Evolutionary conservation across 1,140 invertebrate genomes (phyloP), one percentile per base, ranked within the genome.

Genomic region (Anadara kagoshimensis): DNA sequence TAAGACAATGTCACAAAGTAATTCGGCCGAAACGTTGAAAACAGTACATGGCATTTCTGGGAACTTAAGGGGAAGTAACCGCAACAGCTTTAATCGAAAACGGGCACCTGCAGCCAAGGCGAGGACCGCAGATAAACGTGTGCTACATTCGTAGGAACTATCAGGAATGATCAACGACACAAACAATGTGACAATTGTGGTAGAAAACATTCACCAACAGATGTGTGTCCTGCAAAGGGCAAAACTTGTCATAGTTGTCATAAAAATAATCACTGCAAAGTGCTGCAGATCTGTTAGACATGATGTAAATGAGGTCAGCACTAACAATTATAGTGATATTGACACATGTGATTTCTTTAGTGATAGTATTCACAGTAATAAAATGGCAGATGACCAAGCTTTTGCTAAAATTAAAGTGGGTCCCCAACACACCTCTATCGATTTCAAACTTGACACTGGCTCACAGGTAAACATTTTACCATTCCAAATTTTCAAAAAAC

Each of bases 401-500:
- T 69, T 69, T 44, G 59, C 11, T 26, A 56, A 22, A 11, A 51
- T 54, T 12, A 20, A 10, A 43, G 26, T 56, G 64, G 53, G 49
- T 29, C 44, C 20, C n/a, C 12, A 36, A 16, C 24, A 49, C 16
- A 26, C n/a, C 20, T 36, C 58, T 58, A 49, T 72, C 11, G 29
- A 36, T 16, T 72, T 72, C 22, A 65, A 65, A 26, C 53, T 72
- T 44, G 61, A 72, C 22, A 72, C 70, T 29, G 70, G 70, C 36
- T 65, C 62, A n/a, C 70, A 72, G n/a, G 62, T n/a, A 22, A 72
- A 72, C 16, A 65, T 65, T 47, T 58, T 72, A 26, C 62, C 70
- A 14, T 65, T 58, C 7, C 47, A 43, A 1, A 18, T 49, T 5
- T 65, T 65, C 49, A 22, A 65, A 8, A 57, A 49, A 24, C 18